phyloP scores from a whole-genome alignment of 2,888 invertebrate genomes.

The Cephus sareptanus region DNA sequence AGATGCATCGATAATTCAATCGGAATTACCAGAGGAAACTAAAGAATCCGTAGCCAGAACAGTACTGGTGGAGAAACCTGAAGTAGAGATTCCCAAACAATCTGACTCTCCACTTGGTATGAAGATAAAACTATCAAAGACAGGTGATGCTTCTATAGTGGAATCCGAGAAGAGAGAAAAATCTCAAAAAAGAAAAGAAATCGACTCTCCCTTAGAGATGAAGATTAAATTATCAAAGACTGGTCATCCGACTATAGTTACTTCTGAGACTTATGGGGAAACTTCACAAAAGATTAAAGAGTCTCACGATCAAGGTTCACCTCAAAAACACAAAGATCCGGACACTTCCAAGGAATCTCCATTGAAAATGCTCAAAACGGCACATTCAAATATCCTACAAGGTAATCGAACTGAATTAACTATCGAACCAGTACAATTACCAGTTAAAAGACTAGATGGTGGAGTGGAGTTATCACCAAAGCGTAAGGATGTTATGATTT shows the following conservation, averaged over 20 bases:
- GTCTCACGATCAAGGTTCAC: not conserved
- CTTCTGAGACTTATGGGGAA: slow-evolving; percentile 45
- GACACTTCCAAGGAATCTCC: slow-evolving; percentile 7
- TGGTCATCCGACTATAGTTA: slow-evolving; percentile 58
- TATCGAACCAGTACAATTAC: slow-evolving; percentile 51
- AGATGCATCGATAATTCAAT: slow-evolving; percentile 51
- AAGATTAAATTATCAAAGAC: slow-evolving; percentile 60
- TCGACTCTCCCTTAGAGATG: slow-evolving; percentile 49
- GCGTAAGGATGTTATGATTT: slow-evolving; percentile 56
- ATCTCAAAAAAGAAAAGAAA: slow-evolving; percentile 37
- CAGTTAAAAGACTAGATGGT: slow-evolving; percentile 32
- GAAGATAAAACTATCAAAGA: slow-evolving; percentile 24
- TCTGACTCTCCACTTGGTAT: slow-evolving; percentile 18
- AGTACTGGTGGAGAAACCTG: slow-evolving; percentile 4
- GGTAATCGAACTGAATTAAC: slow-evolving; percentile 48
- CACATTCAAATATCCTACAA: slow-evolving; percentile 40
- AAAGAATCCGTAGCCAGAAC: not conserved
- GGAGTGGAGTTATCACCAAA: slow-evolving; percentile 42
- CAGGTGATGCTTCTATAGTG: slow-evolving; percentile 35
- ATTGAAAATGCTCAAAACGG: slow-evolving; percentile 42
- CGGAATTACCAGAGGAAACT: slow-evolving; percentile 22
- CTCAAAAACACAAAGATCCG: slow-evolving; percentile 31
- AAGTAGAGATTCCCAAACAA: slow-evolving; percentile 9
- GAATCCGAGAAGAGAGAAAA: slow-evolving; percentile 47
- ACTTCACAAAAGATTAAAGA: slow-evolving; percentile 26